Evolutionary conservation across 2,888 invertebrate species (phyloP).

Genomic region (Rhopalosiphum nymphaeae): DNA sequence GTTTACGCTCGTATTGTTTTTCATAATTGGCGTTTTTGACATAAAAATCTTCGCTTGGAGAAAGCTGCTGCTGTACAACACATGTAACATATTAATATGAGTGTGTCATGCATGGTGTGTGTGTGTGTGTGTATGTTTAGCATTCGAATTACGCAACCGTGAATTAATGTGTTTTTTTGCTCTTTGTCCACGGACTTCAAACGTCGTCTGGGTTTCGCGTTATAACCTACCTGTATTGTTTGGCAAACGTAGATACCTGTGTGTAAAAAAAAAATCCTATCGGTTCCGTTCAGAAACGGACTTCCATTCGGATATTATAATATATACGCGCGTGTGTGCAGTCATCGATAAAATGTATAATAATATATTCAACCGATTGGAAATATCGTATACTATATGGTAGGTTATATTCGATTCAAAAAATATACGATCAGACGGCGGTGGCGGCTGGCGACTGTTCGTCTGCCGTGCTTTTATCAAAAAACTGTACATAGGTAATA

Average conservation of each 20-base stretch:
- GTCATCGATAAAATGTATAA: constrained; percentile 4
- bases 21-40: constrained; percentile 11
- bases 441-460: background rate
- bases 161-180: background rate
- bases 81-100: background rate
- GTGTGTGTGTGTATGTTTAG: background rate
- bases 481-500: background rate
- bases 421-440: background rate
- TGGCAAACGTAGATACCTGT: background rate
- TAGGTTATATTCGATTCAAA: background rate
- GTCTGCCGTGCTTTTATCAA: background rate
- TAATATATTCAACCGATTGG: background rate
- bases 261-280: background rate
- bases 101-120: background rate
- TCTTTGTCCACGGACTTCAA: background rate
- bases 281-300: background rate
- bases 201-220: constrained; percentile 22
- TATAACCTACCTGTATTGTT: background rate
- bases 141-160: background rate
- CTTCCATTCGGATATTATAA: background rate
- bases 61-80: constrained; percentile 1
- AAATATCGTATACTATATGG: background rate
- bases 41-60: background rate
- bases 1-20: constrained; percentile 33
- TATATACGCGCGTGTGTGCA: background rate